These are phyloP conservation scores for Eumacrocentrus americanus DNA, from an alignment of 2,888 invertebrate species.

Conservation along the genomic window DNA sequence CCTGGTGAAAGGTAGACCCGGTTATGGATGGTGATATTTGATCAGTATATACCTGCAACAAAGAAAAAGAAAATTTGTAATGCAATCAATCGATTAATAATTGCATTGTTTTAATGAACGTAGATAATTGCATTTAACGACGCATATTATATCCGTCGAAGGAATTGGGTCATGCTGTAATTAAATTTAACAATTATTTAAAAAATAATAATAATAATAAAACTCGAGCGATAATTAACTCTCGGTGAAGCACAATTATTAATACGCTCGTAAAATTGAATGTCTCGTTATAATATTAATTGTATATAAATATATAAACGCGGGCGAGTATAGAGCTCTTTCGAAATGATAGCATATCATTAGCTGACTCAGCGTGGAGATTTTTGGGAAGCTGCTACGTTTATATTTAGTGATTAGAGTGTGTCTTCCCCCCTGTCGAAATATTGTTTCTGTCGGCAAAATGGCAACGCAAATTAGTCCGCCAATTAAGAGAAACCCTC, in stretches of 20 bases:
- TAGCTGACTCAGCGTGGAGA: slow-evolving; percentile 1
- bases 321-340: too few relatives aligned
- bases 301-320: too few relatives aligned
- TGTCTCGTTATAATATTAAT: slow-evolving; percentile 25
- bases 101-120: slow-evolving; percentile 13
- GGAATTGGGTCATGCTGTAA: slow-evolving; percentile 5
- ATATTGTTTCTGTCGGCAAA: slow-evolving; percentile 28
- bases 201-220: not conserved
- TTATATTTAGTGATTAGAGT: slow-evolving; percentile 5
- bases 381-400: not conserved
- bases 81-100: slow-evolving; percentile 15
- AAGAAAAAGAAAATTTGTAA: slow-evolving; percentile 24
- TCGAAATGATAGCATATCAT: too few relatives aligned
- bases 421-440: slow-evolving; percentile 2
- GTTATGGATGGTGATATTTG: not conserved
- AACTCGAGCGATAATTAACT: not conserved
- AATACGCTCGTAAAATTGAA: slow-evolving; percentile 26
- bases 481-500: slow-evolving; percentile 35
- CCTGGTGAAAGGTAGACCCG: not conserved
- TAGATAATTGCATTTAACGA: slow-evolving; percentile 17
- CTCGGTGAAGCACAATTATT: slow-evolving; percentile 14
- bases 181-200: slow-evolving; percentile 12
- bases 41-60: slow-evolving; percentile 37
- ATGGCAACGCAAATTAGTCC: slow-evolving; percentile 33
- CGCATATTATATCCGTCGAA: too few relatives aligned